Conservation (phyloP, 2,797 vertebrate species). For the Nasua narica region DNA sequence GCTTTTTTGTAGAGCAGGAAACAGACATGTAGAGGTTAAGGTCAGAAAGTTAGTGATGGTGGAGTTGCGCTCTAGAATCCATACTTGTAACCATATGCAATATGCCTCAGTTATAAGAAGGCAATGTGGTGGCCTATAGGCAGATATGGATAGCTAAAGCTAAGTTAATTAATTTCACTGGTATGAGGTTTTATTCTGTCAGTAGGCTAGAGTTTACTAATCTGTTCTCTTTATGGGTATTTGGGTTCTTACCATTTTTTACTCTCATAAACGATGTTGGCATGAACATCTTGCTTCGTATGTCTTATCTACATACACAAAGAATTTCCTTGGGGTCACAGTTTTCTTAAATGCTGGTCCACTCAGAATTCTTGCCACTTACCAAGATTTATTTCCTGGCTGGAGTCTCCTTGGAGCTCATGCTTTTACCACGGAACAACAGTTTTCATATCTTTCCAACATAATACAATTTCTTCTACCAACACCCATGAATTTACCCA, state of each 20-base stretch:
- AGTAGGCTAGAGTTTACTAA: not conserved
- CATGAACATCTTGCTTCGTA: not conserved
- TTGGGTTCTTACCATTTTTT: not conserved
- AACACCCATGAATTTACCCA: not conserved
- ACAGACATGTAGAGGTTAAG: not conserved
- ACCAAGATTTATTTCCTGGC: not conserved
- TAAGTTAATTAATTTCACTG: not conserved
- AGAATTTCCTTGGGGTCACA: not conserved
- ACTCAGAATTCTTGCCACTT: not conserved
- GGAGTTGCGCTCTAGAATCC: not conserved
- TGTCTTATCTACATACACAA: not conserved
- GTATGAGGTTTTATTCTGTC: not conserved
- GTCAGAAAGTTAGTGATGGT: not conserved
- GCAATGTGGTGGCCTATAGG: not conserved
- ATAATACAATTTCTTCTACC: not conserved
- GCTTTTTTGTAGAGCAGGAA: not conserved
- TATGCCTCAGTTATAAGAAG: not conserved
- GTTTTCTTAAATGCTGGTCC: not conserved
- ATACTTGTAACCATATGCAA: not conserved
- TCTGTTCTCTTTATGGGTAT: not conserved
- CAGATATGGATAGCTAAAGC: not conserved
- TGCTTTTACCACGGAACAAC: not conserved
- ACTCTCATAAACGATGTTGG: not conserved
- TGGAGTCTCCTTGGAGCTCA: not conserved
- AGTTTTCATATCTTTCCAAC: not conserved